Base-by-base conservation (phyloP, 2,888 invertebrate genomes). In the Plebejus melissa region DNA sequence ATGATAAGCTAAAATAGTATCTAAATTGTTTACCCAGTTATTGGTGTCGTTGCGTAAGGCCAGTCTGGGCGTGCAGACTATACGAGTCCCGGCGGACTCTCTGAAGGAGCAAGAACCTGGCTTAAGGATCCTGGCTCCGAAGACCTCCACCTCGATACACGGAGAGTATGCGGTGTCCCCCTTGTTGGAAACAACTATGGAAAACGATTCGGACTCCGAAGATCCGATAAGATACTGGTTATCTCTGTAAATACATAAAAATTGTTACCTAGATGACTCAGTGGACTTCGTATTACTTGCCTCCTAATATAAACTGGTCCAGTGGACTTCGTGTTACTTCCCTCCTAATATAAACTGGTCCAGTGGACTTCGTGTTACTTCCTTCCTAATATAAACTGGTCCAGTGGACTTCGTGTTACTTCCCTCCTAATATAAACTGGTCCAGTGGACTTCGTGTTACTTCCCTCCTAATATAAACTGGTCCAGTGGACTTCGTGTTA, bases 151-250 rank as follows among this genome's bases (percentile, higher is more conserved):
- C 22, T 57, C 54, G 2, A 75, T 22, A 38, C 75, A 75, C 0
- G 70, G 69, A 11, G 16, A 36, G 50, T 75, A 75, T 13, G 70
- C 75, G 5, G 75, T 75, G 22, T 75, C 75, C n/a, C 70, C 70
- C 38, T 57, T 57, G n/a, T 75, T 75, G 38, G 41, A 28, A 22
- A 70, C 57, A 4, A 4, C 38, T 9, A 75, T 28, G 22, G 70
- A 70, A 22, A 75, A 38, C 50, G 13, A 70, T 32, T 70, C 75
- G 4, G 32, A 38, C 11, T 57, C 54, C 6, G 75, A 69, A 4
- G 70, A 70, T 11, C 75, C 75, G 1, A 75, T 57, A 3, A 6
- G 4, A 36, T 75, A 75, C 46, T 3, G 2, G 16, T 46, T 22
- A 5, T 75, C 50, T 22, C 75, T 75, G 4, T 50, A 75, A 75